Evolutionary conservation across 2,113 vertebrate species (phyloP).

Genomic region (Egretta garzetta): DNA sequence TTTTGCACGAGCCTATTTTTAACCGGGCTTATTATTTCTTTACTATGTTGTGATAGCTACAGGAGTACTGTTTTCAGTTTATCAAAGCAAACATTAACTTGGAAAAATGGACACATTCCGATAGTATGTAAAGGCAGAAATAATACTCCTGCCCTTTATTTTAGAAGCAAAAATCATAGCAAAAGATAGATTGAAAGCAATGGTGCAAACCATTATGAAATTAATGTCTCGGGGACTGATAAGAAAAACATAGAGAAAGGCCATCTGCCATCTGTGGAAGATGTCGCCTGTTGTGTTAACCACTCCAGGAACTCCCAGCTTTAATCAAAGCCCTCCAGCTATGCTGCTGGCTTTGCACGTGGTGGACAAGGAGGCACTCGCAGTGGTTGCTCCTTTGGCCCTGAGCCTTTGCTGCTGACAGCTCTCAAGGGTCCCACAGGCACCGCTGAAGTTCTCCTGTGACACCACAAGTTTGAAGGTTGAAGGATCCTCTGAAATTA

Average conservation of each 20-base stretch:
- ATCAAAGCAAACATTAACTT: neutral
- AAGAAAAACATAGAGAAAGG: neutral
- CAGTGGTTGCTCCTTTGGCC: neutral
- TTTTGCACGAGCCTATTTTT: slow-evolving; percentile 18
- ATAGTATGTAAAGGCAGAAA: neutral
- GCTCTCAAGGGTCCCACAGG: neutral
- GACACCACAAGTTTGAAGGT: neutral
- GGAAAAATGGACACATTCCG: neutral
- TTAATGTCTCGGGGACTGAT: neutral
- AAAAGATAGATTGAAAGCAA: neutral
- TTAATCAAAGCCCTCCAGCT: neutral
- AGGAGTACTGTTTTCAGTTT: neutral
- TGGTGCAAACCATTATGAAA: neutral
- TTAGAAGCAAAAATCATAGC: neutral
- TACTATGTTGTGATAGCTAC: neutral
- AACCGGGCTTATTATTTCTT: slow-evolving; percentile 4
- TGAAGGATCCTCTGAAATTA: neutral
- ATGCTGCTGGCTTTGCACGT: rapidly evolving
- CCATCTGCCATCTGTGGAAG: neutral
- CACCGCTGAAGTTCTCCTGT: neutral
- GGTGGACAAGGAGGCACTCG: neutral
- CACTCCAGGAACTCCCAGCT: neutral
- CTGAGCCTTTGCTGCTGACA: neutral
- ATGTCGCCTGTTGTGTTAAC: neutral
- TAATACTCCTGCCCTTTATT: neutral